phyloP scores from a whole-genome alignment of 1,140 invertebrate genomes.

The Bradysia coprophila region DNA sequence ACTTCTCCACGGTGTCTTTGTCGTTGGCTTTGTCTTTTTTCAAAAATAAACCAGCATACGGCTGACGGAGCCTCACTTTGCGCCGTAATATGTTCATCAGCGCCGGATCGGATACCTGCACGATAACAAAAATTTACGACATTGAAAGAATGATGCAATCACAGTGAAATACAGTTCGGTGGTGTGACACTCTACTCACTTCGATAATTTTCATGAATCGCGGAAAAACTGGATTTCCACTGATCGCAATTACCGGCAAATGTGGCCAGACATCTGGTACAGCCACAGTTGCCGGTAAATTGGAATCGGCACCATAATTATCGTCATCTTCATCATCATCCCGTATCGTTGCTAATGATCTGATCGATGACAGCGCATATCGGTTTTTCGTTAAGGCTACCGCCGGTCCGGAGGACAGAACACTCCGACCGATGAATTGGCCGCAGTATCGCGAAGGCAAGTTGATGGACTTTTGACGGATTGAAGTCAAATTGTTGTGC shows the following conservation, averaged over 20 bases:
- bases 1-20: constrained; percentile 64
- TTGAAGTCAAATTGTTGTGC: no score
- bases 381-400: no score
- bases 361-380: no score
- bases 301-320: no score
- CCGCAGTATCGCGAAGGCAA: no score
- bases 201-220: constrained; percentile 96
- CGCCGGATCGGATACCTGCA: constrained; percentile 65
- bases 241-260: constrained; percentile 87
- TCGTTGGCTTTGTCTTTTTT: constrained; percentile 84
- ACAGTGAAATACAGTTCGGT: not conserved
- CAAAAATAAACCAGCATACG: constrained; percentile 94
- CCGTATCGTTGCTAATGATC: no score
- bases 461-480: no score
- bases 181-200: constrained; percentile 26
- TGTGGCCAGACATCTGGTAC: constrained; percentile 96
- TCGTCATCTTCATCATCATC: no score
- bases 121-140: constrained; percentile 15
- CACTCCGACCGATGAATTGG: no score
- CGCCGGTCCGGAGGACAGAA: no score
- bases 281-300: constrained; percentile 58
- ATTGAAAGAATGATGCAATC: no score
- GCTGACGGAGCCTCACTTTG: constrained; percentile 91
- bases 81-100: constrained; percentile 81
- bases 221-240: constrained; percentile 91